A percentile compares a stretch with the other conserved stretches of the same genome.
Evolutionary conservation across 2,113 vertebrate genomes (phyloP).

Genomic region (Microtus pennsylvanicus): DNA sequence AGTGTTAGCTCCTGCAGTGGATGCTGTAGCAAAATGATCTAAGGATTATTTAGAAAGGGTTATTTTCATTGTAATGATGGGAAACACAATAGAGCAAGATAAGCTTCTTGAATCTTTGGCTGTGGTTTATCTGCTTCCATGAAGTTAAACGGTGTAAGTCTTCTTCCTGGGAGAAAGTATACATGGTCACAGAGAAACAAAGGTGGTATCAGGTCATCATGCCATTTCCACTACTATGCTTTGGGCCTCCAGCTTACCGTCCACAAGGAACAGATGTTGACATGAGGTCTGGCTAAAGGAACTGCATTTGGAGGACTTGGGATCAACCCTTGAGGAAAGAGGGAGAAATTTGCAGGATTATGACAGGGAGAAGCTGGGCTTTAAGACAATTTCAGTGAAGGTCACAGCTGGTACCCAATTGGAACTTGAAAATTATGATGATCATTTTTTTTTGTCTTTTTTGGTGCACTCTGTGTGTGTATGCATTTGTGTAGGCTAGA

Average conservation of each 20-base stretch:
- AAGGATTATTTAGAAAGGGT: background rate
- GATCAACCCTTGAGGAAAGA: background rate
- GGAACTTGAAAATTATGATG: background rate
- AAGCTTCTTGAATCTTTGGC: slow-evolving; percentile 32
- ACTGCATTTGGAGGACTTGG: background rate
- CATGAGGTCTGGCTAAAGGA: background rate
- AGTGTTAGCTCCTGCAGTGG: background rate
- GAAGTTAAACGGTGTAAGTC: background rate
- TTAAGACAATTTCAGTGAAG: background rate
- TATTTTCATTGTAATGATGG: slow-evolving; percentile 48
- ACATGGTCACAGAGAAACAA: background rate
- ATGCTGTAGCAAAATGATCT: background rate
- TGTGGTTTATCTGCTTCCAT: slow-evolving; percentile 29
- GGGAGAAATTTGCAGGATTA: background rate
- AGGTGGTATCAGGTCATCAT: background rate
- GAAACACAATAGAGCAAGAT: slow-evolving; percentile 16
- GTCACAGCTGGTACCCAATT: background rate
- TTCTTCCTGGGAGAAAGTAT: background rate
- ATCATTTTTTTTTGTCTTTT: background rate
- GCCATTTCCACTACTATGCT: background rate
- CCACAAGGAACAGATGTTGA: background rate
- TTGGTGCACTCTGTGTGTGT: background rate
- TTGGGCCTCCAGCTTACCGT: background rate
- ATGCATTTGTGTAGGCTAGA: background rate
- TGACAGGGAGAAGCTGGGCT: background rate